Evolutionary conservation across 2,888 invertebrate species (phyloP), one percentile per base, ranked within the genome.

Genomic region (Cepaea hortensis): DNA sequence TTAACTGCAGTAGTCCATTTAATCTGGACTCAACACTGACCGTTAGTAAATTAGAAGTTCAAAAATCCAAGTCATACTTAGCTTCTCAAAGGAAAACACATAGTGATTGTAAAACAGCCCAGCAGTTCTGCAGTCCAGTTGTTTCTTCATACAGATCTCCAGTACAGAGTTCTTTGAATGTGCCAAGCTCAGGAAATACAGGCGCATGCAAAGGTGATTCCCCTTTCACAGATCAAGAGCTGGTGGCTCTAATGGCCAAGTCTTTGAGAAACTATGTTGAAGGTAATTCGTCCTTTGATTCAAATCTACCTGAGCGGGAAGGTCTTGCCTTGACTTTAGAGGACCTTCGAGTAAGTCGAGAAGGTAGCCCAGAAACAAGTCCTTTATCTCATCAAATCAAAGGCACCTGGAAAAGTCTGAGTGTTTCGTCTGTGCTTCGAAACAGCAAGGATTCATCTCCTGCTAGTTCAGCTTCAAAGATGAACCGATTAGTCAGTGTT

Each of bases 191-290:
- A 35, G 55, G 48, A 15, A 68, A 55, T 15, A 61, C 65, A 20
- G 65, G 46, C 7, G 18, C 35, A 2, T 35, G 48, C 62, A 75
- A 68, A 13, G 80, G 70, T 62, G 75, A 50, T 62, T 87, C 87
- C n/a, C 87, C 87, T 62, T 87, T 87, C 84, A 80, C 87, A 46
- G 87, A 87, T 73, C 79, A 84, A 73, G 87, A 87, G 50, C 84
- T 87, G 15, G 80, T 80, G 46, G 18, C 79, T 84, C 81, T 87
- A 5, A 87, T 87, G 87, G 81, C 87, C 15, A 84, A 81, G 18
- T 87, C 87, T 46, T 75, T 87, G 20, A 84, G 81, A 23, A 80
- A 46, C 23, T 87, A 87, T 35, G 65, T 84, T 6, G 80, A 83
- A 35, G 72, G 23, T 46, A 80, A 65, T n/a, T 35, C 84, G 50